Conservation (phyloP, 1,140 invertebrate species). For the Helicoverpa zea region DNA sequence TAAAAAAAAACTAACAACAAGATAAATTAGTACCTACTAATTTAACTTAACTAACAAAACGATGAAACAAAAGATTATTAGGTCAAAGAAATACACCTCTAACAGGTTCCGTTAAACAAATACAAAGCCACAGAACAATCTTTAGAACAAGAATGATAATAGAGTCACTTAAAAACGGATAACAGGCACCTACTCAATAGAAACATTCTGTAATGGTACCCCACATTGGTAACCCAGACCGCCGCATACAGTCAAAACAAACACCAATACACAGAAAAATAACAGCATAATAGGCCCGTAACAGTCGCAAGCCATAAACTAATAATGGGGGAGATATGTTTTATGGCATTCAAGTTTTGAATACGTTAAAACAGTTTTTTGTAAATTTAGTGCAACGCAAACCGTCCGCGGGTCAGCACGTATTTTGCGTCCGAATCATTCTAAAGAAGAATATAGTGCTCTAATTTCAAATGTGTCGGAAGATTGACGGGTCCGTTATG, state of each 20-base stretch:
- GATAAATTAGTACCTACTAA: too few relatives aligned
- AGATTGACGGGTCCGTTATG: conserved; percentile 69
- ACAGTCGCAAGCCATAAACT: conserved; percentile 85
- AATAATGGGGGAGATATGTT: conserved; percentile 87
- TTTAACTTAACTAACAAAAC: too few relatives aligned
- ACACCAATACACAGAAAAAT: conserved; percentile 81
- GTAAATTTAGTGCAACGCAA: conserved; percentile 78
- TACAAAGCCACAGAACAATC: conserved; percentile 13
- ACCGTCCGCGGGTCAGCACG: conserved; percentile 77
- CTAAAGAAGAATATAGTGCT: conserved; percentile 48
- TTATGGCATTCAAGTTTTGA: conserved; percentile 84
- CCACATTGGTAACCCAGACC: conserved; percentile 80
- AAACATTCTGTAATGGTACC: conserved; percentile 73
- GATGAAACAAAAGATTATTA: too few relatives aligned
- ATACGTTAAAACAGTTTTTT: conserved; percentile 78
- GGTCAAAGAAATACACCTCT: not conserved
- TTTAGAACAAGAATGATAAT: conserved; percentile 37
- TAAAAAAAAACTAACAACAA: too few relatives aligned
- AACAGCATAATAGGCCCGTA: conserved; percentile 82
- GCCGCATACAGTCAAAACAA: conserved; percentile 84
- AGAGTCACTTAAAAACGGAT: conserved; percentile 55
- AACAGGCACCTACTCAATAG: conserved; percentile 70
- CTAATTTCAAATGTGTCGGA: conserved; percentile 55
- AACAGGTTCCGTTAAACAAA: conserved; percentile 5
- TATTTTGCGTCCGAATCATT: conserved; percentile 56